Conservation (phyloP, 2,888 invertebrate genomes). For the Myopa testacea region DNA sequence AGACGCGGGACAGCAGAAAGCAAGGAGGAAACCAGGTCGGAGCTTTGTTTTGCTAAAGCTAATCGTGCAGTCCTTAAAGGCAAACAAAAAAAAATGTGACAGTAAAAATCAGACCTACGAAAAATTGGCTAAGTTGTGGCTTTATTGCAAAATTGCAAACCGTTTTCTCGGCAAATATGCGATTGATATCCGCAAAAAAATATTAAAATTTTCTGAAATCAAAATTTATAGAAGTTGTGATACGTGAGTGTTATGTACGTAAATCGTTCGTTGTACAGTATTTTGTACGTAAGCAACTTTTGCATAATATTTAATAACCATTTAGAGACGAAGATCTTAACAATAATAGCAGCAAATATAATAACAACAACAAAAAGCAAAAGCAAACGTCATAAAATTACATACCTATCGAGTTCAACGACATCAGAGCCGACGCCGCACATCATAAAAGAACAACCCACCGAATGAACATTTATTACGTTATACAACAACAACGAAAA, state of each 20-base stretch:
- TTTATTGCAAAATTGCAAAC: not conserved
- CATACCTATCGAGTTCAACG: constrained; percentile 19
- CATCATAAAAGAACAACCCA: constrained; percentile 8
- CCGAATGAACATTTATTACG: constrained; percentile 17
- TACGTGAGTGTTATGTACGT: too few relatives aligned
- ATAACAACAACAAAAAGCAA: not conserved
- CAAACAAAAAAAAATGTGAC: not conserved
- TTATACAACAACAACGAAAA: constrained; percentile 7
- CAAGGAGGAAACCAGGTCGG: not conserved
- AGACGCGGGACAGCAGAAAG: not conserved
- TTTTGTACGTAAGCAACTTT: too few relatives aligned
- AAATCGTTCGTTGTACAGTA: too few relatives aligned
- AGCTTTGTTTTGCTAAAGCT: not conserved
- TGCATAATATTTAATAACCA: too few relatives aligned
- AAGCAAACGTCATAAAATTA: not conserved
- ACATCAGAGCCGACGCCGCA: not conserved
- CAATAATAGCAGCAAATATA: not conserved
- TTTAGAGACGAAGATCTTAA: too few relatives aligned
- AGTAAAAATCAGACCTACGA: not conserved
- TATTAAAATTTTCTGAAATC: too few relatives aligned
- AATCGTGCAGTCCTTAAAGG: constrained; percentile 1
- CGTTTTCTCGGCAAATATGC: not conserved
- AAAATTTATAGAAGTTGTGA: too few relatives aligned
- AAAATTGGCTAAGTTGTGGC: not conserved
- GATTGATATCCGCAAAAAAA: too few relatives aligned